Conservation (phyloP, 2,113 vertebrate species). For the Steatornis caripensis region DNA sequence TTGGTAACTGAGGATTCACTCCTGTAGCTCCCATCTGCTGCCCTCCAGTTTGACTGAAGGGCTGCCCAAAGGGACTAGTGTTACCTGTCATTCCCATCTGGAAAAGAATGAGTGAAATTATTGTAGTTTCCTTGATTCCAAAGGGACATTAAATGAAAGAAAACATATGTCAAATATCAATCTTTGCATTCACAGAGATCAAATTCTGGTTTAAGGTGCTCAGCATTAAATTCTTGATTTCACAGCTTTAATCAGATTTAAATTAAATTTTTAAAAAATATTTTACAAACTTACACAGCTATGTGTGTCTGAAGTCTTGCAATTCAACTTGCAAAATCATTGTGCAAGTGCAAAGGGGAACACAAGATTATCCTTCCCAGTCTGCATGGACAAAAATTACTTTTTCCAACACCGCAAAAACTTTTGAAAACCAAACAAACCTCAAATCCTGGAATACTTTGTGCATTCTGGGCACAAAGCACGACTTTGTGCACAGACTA, state of each 20-base stretch:
- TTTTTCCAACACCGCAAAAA: background rate
- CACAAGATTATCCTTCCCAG: background rate
- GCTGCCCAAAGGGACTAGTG: conserved; percentile 87
- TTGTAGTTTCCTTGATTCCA: background rate
- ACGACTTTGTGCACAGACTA: background rate
- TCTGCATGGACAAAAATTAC: background rate
- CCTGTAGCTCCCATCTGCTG: conserved; percentile 89
- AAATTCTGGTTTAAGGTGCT: background rate
- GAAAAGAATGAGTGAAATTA: conserved; percentile 44
- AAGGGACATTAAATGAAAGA: background rate
- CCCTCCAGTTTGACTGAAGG: conserved; percentile 86
- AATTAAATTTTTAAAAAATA: background rate
- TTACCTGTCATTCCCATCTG: conserved; percentile 92
- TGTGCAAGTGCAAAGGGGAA: background rate
- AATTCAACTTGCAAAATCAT: background rate
- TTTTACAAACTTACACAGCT: background rate
- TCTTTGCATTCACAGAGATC: background rate
- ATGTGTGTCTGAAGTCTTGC: background rate
- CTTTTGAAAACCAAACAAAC: background rate
- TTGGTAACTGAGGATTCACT: conserved; percentile 87
- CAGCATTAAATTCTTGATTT: background rate
- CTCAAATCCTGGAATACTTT: background rate
- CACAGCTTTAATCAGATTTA: background rate
- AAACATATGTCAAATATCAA: background rate
- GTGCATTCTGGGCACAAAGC: background rate